Evolutionary conservation across 2,113 vertebrate species (phyloP).

Genomic region (Suncus etruscus): DNA sequence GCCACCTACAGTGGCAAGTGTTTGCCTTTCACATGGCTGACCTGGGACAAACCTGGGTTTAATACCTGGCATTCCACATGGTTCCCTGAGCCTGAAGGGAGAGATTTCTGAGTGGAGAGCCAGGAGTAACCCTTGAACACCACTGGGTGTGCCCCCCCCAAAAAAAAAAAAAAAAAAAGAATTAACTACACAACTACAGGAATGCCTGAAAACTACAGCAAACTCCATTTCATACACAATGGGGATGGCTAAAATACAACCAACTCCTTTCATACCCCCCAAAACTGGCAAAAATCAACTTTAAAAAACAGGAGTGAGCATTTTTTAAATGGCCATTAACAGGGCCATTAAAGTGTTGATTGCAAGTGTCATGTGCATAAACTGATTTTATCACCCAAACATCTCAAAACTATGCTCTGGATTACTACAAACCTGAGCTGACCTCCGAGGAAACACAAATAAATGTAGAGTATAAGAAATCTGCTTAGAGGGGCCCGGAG

Average conservation of each 20-base stretch:
- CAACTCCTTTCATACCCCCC: no score
- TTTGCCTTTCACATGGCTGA: no score
- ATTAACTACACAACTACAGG: neutral
- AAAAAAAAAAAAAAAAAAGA: no score
- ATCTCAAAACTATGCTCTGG: neutral
- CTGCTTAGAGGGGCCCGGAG: no score
- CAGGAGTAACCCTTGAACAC: no score
- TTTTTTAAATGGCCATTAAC: neutral
- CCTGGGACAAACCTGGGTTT: no score
- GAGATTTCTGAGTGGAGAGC: no score
- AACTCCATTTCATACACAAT: neutral
- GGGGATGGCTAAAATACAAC: neutral
- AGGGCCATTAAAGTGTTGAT: neutral
- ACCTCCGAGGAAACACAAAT: neutral
- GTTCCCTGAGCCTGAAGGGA: no score
- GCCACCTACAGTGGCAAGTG: no score
- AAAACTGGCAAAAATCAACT: neutral
- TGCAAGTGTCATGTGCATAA: neutral
- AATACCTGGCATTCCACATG: no score
- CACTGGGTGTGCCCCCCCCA: no score
- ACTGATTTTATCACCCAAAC: neutral
- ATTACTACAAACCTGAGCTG: no score
- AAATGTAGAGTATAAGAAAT: neutral
- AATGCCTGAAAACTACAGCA: conserved; percentile 13
- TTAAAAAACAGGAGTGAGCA: neutral